Percentiles rank a stretch among this genome's conserved stretches.
These are phyloP conservation scores for Nerophis lumbriciformis DNA, from an alignment of 2,113 vertebrate species.

Conservation along the genomic window DNA sequence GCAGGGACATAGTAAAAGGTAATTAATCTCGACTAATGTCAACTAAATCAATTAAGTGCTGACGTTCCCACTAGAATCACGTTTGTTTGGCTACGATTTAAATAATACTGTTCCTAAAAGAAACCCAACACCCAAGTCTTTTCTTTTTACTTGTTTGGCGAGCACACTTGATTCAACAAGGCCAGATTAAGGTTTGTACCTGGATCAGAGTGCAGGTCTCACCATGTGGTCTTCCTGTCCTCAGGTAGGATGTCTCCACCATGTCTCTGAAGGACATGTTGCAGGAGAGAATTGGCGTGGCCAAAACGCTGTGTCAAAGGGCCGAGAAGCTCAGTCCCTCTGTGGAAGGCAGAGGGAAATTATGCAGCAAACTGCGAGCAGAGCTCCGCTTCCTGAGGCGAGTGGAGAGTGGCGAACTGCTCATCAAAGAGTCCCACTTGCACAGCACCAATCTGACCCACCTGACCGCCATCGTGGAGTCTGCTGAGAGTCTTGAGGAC, in stretches of 20 bases:
- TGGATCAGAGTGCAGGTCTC: too few relatives aligned
- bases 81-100: neutral
- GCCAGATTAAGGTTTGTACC: neutral
- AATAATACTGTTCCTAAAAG: neutral
- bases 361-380: conserved; percentile 84
- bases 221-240: neutral
- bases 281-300: conserved; percentile 79
- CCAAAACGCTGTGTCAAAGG: conserved; percentile 80
- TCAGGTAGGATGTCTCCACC: conserved; percentile 78
- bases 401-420: conserved; percentile 81
- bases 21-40: too few relatives aligned
- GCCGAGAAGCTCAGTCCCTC: conserved; percentile 76
- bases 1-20: too few relatives aligned
- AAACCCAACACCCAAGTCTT: neutral
- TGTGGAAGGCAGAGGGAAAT: conserved; percentile 86
- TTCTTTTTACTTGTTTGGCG: too few relatives aligned
- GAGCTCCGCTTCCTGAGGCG: conserved; percentile 88
- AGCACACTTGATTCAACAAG: neutral
- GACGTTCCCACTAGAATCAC: too few relatives aligned
- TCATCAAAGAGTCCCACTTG: conserved; percentile 88
- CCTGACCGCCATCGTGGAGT: conserved; percentile 84
- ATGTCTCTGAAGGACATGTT: conserved; percentile 83
- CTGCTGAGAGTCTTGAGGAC: conserved; percentile 81
- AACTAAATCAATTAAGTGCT: too few relatives aligned
- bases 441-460: conserved; percentile 96